Conservation (phyloP, 2,797 vertebrate genomes). For the Karalla daura region DNA sequence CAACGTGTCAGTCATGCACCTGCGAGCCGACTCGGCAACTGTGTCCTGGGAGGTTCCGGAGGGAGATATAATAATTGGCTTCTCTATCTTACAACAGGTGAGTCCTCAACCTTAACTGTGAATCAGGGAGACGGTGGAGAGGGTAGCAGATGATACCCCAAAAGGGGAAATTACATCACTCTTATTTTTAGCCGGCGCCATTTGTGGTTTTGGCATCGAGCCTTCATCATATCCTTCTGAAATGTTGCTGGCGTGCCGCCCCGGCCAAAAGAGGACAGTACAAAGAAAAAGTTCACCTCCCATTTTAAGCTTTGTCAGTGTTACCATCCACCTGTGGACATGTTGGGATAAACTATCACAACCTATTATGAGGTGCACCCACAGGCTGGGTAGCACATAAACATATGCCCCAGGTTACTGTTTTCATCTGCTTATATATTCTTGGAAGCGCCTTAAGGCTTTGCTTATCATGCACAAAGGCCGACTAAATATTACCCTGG, state of each 20-base stretch:
- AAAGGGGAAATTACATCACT: not conserved
- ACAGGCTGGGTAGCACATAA: constrained; percentile 8
- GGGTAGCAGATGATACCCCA: not conserved
- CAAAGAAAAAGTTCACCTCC: constrained; percentile 33
- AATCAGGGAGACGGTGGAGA: not conserved
- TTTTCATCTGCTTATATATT: constrained; percentile 15
- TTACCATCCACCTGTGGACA: not conserved
- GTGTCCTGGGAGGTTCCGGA: constrained; percentile 98
- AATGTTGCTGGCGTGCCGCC: constrained; percentile 3
- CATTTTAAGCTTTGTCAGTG: constrained; percentile 1
- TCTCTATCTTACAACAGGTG: constrained; percentile 97
- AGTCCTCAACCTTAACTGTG: constrained; percentile 8
- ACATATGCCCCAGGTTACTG: not conserved
- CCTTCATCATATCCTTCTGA: constrained; percentile 14
- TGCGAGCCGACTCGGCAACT: constrained; percentile 94
- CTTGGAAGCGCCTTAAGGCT: constrained; percentile 12
- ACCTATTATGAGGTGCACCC: not conserved
- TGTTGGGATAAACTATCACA: not conserved
- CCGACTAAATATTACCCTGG: constrained; percentile 28
- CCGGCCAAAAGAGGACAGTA: not conserved
- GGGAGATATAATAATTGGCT: constrained; percentile 96
- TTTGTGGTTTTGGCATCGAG: constrained; percentile 32
- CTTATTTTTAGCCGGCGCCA: constrained; percentile 26
- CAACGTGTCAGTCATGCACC: constrained; percentile 95
- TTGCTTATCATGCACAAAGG: constrained; percentile 25